phyloP scores from a whole-genome alignment of 2,113 vertebrate genomes.

The Bufo bufo region DNA sequence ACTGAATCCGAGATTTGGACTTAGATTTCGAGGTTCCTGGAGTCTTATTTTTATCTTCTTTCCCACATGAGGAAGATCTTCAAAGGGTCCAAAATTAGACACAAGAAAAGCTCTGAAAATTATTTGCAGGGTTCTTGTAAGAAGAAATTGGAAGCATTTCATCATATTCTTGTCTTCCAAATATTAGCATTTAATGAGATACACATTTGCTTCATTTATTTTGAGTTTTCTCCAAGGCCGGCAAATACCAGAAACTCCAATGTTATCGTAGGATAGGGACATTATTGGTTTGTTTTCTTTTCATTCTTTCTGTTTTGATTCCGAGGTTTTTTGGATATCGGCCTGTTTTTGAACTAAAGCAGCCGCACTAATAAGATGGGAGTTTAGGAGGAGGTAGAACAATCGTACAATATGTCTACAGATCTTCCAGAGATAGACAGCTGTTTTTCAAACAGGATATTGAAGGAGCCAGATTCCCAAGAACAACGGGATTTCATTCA shows the following conservation, averaged over 20 bases:
- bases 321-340: slow-evolving; percentile 74
- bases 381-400: slow-evolving; percentile 73
- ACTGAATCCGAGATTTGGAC: slow-evolving; percentile 31
- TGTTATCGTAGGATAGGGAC: slow-evolving; percentile 85
- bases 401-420: slow-evolving; percentile 67
- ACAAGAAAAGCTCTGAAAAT: slow-evolving; percentile 49
- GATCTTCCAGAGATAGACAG: slow-evolving; percentile 71
- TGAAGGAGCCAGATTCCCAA: slow-evolving; percentile 78
- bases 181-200: slow-evolving; percentile 97
- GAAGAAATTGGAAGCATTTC: slow-evolving; percentile 69
- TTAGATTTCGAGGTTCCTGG: slow-evolving; percentile 28
- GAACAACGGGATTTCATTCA: slow-evolving; percentile 72
- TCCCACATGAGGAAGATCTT: slow-evolving; percentile 47
- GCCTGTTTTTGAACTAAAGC: slow-evolving; percentile 74
- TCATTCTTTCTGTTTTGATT: slow-evolving; percentile 82
- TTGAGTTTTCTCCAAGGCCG: slow-evolving; percentile 82
- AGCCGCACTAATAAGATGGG: slow-evolving; percentile 73
- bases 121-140: slow-evolving; percentile 60
- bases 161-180: slow-evolving; percentile 77
- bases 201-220: slow-evolving; percentile 88
- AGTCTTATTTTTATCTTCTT: slow-evolving; percentile 28
- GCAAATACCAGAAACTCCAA: slow-evolving; percentile 80
- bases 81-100: slow-evolving; percentile 55
- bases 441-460: slow-evolving; percentile 78
- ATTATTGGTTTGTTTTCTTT: slow-evolving; percentile 94